Evolutionary conservation across 2,888 invertebrate genomes (phyloP), one percentile per base, ranked within the genome.

Genomic region (Macaria notata): DNA sequence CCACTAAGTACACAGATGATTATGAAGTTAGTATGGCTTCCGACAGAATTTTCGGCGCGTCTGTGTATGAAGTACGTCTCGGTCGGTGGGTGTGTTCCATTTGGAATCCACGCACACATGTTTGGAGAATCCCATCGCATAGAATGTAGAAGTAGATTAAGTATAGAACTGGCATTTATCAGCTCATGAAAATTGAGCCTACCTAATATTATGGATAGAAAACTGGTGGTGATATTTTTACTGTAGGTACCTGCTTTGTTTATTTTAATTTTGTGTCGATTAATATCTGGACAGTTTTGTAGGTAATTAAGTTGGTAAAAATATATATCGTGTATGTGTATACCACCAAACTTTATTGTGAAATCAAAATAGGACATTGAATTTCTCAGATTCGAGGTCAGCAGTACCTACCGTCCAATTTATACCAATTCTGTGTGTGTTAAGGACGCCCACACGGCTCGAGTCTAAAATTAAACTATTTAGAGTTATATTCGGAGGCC

Each of bases 1-100:
- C 19, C 19, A 19, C 19, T 19, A 19, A 19, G 19, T 19, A 19
- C 46, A 46, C 42, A 53, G 53, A 53, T 46, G 46, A 53, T 31
- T 36, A 36, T 7, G 7, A 6, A 36, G 33, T 36, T 1, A 6
- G 33, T 36, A 36, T 36, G 7, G 7, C 33, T 6, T 4, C 7
- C 33, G 33, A 36, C 81, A 78, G 76, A 83, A 83, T 84, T 19
- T 85, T 86, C 83, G 83, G 86, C 77, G 83, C 81, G 78, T 71
- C 33, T 36, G 8, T 41, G 33, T 36, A 36, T 4, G 4, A 36
- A 36, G 4, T n/a, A 41, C 8, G 6, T 41, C 79, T 70, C 57
- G 59, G 33, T 63, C 75, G 76, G 83, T 88, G 88, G 87, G 88
- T 88, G 88, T 88, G 88, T 83, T 82, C 70, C 65, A 63, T 69